Conservation (phyloP, 2,113 vertebrate species). For the Amphiprion ocellaris region DNA sequence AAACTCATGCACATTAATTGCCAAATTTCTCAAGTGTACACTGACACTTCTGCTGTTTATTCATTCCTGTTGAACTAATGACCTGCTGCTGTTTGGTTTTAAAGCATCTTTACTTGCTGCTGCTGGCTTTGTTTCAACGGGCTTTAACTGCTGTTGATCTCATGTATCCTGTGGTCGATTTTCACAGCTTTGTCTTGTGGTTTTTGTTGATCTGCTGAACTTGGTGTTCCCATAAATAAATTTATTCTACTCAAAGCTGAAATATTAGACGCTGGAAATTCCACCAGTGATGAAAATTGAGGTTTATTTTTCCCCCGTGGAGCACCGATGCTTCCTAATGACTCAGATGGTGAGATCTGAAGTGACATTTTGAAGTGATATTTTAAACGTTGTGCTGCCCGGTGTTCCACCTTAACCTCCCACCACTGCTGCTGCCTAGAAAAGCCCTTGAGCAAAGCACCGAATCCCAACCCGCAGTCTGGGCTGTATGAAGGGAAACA, state of each 20-base stretch:
- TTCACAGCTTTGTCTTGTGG: not conserved
- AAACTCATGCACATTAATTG: not conserved
- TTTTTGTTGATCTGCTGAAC: not conserved
- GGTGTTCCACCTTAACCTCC: slow-evolving; percentile 32
- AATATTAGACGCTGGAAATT: slow-evolving; percentile 10
- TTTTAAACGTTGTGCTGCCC: slow-evolving; percentile 53
- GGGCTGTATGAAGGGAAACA: not conserved
- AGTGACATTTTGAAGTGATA: slow-evolving; percentile 58
- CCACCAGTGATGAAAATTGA: slow-evolving; percentile 19
- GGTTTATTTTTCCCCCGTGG: slow-evolving; percentile 26
- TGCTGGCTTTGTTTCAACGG: not conserved
- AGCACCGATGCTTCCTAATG: slow-evolving; percentile 28
- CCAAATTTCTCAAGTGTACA: not conserved
- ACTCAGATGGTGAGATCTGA: slow-evolving; percentile 35
- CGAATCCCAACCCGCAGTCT: not conserved
- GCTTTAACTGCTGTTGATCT: not conserved
- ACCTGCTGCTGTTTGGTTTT: not conserved
- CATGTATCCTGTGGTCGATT: not conserved
- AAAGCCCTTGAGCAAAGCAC: slow-evolving; percentile 38
- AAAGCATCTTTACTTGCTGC: not conserved
- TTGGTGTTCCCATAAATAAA: not conserved
- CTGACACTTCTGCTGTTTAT: not conserved
- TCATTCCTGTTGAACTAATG: not conserved
- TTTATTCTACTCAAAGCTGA: not conserved
- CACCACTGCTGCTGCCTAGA: not conserved